These are phyloP conservation scores for Fregetta grallaria DNA, from an alignment of 2,113 vertebrate genomes.

Conservation along the genomic window DNA sequence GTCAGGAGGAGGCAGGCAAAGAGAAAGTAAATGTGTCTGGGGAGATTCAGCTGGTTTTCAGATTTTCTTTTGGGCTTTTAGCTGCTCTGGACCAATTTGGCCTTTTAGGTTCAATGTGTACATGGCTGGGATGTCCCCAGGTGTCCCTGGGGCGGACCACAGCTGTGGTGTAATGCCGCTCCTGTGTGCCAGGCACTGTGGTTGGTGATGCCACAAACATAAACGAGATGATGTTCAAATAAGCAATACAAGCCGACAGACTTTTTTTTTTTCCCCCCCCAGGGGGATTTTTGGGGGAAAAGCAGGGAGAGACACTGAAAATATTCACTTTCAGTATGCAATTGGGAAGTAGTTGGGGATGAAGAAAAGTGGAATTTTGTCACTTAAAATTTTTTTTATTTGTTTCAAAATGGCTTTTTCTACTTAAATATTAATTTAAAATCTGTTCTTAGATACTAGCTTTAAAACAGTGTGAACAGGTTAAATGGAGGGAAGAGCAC, in stretches of 20 bases:
- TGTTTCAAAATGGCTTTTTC: background rate
- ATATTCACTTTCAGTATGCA: background rate
- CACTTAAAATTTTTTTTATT: fast-evolving
- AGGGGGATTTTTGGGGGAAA: background rate
- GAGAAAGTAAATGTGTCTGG: background rate
- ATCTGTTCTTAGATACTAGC: background rate
- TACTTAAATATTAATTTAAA: background rate
- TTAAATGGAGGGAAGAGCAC: background rate
- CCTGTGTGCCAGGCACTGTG: background rate
- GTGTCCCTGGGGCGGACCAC: background rate
- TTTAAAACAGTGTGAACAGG: background rate
- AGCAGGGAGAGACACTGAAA: background rate
- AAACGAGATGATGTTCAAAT: background rate
- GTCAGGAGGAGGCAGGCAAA: background rate
- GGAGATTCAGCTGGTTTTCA: background rate
- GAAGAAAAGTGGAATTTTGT: background rate
- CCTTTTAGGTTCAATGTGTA: background rate
- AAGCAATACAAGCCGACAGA: background rate
- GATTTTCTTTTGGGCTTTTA: background rate
- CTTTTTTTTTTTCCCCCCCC: background rate
- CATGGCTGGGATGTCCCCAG: background rate
- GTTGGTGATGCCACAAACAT: background rate
- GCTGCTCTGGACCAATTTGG: background rate
- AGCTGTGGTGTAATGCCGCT: background rate
- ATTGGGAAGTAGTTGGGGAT: background rate